A percentile compares a stretch with the other conserved stretches of the same genome.
Evolutionary conservation across 2,797 vertebrate species (phyloP).

Genomic region (Danio choprae): DNA sequence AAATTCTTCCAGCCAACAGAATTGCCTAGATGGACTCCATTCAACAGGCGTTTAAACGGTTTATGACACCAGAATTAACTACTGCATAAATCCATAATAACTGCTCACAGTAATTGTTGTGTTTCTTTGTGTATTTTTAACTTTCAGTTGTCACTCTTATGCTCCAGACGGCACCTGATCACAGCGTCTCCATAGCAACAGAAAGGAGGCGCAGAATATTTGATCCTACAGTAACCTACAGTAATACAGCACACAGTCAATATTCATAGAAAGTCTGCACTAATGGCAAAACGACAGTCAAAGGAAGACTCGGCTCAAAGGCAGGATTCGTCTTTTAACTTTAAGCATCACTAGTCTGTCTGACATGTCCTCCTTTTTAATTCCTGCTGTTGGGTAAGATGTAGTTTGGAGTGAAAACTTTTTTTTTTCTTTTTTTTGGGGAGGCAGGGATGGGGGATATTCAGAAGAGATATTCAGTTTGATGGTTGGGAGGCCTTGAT

Average conservation of each 20-base stretch:
- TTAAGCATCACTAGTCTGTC: conserved; percentile 78
- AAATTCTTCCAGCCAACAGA: not conserved
- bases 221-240: conserved; percentile 36
- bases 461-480: conserved; percentile 75
- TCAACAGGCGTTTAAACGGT: not conserved
- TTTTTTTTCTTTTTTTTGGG: conserved; percentile 55
- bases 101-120: not conserved
- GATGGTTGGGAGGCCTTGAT: conserved; percentile 72
- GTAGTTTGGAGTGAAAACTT: conserved; percentile 69
- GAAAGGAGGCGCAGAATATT: conserved; percentile 7
- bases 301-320: conserved; percentile 74
- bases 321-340: conserved; percentile 76
- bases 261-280: conserved; percentile 72
- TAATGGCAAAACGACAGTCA: conserved; percentile 70
- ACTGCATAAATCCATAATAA: not conserved
- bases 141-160: conserved; percentile 16
- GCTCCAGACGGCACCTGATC: conserved; percentile 25
- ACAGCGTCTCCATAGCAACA: conserved; percentile 40
- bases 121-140: conserved; percentile 20
- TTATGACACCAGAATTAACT: conserved; percentile 1
- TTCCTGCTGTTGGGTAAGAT: conserved; percentile 55
- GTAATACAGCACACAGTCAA: conserved; percentile 31
- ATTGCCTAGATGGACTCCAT: not conserved
- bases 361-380: conserved; percentile 69
- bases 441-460: conserved; percentile 32